Percentiles rank a stretch among this genome's conserved stretches.
Conservation (phyloP, 2,797 vertebrate species). For the Syndactyla subalaris region DNA sequence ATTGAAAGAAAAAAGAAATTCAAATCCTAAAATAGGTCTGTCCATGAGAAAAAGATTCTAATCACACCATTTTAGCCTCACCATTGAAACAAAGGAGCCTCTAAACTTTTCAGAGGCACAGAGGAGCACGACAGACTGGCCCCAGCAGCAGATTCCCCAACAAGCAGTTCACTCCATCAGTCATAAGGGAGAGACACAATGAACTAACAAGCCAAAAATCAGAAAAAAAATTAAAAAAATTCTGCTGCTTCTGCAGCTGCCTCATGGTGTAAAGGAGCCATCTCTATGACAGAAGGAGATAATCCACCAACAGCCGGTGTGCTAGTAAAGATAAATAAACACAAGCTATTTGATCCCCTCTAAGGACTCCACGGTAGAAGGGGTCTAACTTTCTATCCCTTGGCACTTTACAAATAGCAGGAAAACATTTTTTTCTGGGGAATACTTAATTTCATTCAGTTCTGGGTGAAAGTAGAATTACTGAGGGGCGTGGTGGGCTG, state of each 20-base stretch:
- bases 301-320: constrained; percentile 44
- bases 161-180: neutral
- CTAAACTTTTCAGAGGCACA: neutral
- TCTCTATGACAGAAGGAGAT: constrained; percentile 36
- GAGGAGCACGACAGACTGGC: neutral
- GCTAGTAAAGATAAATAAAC: constrained; percentile 55
- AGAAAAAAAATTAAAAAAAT: neutral
- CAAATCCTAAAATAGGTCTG: neutral
- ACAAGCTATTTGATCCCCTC: constrained; percentile 25
- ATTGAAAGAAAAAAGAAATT: neutral
- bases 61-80: neutral
- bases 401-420: neutral
- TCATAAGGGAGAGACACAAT: neutral
- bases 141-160: neutral
- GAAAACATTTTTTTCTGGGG: constrained; percentile 18
- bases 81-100: neutral
- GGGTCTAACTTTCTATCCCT: neutral
- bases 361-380: neutral
- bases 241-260: constrained; percentile 29
- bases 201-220: constrained; percentile 22
- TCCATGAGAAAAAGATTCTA: neutral
- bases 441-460: constrained; percentile 8
- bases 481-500: neutral
- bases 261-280: constrained; percentile 22
- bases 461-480: neutral